Evolutionary conservation across 2,888 invertebrate genomes (phyloP).

Genomic region (Hypena proboscidalis): DNA sequence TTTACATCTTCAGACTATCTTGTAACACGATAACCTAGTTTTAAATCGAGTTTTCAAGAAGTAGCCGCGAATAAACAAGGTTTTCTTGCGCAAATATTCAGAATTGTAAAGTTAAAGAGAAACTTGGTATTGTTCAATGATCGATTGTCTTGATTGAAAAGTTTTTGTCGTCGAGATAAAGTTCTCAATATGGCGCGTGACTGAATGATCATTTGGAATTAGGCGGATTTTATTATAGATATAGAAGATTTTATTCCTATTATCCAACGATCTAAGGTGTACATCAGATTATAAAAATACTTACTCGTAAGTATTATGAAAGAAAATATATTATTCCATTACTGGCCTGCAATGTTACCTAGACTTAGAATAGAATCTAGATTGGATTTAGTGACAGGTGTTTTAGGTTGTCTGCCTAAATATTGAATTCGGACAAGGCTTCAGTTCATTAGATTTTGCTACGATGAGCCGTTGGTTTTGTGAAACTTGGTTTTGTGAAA

Average conservation of each 20-base stretch:
- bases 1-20: background rate
- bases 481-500: too few relatives aligned
- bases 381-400: background rate
- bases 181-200: conserved; percentile 2
- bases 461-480: too few relatives aligned
- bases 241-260: too few relatives aligned
- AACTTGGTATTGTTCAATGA: conserved; percentile 13
- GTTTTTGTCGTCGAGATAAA: conserved; percentile 15
- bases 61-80: conserved; percentile 6
- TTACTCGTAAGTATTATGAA: background rate
- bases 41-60: conserved; percentile 4
- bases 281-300: too few relatives aligned
- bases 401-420: background rate
- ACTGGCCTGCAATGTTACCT: background rate
- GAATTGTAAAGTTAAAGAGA: conserved; percentile 1
- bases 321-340: background rate
- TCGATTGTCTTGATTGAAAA: conserved; percentile 29
- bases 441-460: background rate
- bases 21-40: conserved; percentile 9
- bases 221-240: too few relatives aligned
- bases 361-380: background rate
- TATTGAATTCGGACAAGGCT: background rate
- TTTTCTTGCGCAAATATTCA: conserved; percentile 3
- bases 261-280: too few relatives aligned
- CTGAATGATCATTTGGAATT: conserved; percentile 15